Base-by-base conservation (phyloP, 2,888 invertebrate genomes). In the Cybosia mesomella region DNA sequence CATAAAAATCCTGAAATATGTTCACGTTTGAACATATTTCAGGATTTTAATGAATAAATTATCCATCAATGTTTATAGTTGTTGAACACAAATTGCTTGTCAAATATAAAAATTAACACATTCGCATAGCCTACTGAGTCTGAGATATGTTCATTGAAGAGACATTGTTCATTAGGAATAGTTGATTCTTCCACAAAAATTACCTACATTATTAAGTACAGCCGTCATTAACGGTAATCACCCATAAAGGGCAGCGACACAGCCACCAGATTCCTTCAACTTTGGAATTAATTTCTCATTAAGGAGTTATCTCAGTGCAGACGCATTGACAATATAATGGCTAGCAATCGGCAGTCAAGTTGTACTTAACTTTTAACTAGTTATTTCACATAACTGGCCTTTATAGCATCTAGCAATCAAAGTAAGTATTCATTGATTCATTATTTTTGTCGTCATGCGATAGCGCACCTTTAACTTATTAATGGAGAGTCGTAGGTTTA, bases 281-380 rank as follows among this genome's bases (percentile, higher is more conserved):
- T 68, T 60, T 65, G 74, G 79, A 81, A 81, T 80, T 79, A 80
- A 76, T 72, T 79, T 65, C 79, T 82, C 82, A 79, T 82, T 82
- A 82, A 76, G 72, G 60, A 74, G 76, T 76, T 80, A 77, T 82
- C 82, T 67, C 74, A 54, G 22, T 67, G 21, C 59, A 55, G 72
- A 75, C 67, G 73, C 68, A 82, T 73, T 80, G 81, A 82, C 81
- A 80, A 75, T 64, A 76, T 82, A 82, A 82, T 82, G 75, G 67
- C 58, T 64, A 66, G 66, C 70, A 68, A 74, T 77, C 70, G 68
- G 55, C 64, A 70, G 58, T 71, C 72, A 76, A 80, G 72, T 79
- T 80, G 74, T 71, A 68, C 65, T 66, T 68, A 67, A 74, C 64
- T 69, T 75, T 72, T 71, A 72, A 71, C 75, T 74, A 71, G 72